phyloP scores from a whole-genome alignment of 2,113 vertebrate species.

The Taurulus bubalis region DNA sequence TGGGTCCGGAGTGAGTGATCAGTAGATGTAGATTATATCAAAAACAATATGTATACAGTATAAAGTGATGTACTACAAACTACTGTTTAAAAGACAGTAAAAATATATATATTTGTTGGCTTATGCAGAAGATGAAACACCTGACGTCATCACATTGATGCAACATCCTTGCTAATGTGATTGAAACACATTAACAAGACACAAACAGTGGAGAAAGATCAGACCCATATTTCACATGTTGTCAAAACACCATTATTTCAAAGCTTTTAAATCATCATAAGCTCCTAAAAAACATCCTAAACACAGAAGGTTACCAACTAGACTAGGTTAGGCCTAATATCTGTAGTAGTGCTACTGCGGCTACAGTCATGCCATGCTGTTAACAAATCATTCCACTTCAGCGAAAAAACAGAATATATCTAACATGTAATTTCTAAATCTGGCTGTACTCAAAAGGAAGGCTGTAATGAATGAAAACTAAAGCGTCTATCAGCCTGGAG shows the following conservation, averaged over 20 bases:
- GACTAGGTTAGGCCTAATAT: constrained; percentile 71
- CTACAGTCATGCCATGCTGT: constrained; percentile 80
- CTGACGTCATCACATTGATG: background rate
- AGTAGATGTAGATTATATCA: background rate
- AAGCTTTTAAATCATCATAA: constrained; percentile 16
- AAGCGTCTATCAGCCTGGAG: constrained; percentile 75
- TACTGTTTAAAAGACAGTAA: no score
- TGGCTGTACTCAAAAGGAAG: constrained; percentile 53
- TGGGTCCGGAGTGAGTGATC: background rate
- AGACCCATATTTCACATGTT: constrained; percentile 18
- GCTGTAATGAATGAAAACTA: constrained; percentile 66
- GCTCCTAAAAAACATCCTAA: constrained; percentile 38
- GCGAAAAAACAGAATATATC: constrained; percentile 55
- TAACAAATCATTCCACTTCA: constrained; percentile 69
- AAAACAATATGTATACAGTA: background rate
- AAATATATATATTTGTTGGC: background rate
- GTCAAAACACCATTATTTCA: constrained; percentile 30
- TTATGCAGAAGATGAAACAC: background rate
- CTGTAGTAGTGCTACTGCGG: constrained; percentile 64
- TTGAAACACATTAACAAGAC: background rate
- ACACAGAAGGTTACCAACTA: constrained; percentile 54
- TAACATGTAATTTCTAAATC: constrained; percentile 66
- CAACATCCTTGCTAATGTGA: background rate
- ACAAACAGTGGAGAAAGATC: background rate
- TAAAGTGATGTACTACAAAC: background rate